A percentile compares a stretch with the other conserved stretches of the same genome.
phyloP scores from a whole-genome alignment of 2,888 invertebrate species.

The Hypolimnas misippus region DNA sequence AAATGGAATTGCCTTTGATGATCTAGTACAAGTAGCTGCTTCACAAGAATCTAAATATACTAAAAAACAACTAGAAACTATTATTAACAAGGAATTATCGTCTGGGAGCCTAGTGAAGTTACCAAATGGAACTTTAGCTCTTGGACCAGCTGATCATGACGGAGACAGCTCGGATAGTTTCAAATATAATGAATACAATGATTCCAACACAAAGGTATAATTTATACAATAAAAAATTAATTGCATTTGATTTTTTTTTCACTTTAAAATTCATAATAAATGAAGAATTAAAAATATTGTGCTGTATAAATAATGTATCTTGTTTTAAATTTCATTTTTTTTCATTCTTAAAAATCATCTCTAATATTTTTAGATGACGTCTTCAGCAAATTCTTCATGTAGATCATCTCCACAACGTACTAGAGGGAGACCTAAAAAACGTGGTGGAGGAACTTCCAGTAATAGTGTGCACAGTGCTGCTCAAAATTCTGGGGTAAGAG shows the following conservation, averaged over 20 bases:
- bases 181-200: slow-evolving; percentile 72
- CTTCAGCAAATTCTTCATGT: slow-evolving; percentile 79
- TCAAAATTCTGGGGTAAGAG: slow-evolving; percentile 75
- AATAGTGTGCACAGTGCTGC: slow-evolving; percentile 57
- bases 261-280: too few species aligned
- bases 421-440: slow-evolving; percentile 75
- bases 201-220: slow-evolving; percentile 73
- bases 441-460: slow-evolving; percentile 58
- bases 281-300: too few species aligned
- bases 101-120: slow-evolving; percentile 87
- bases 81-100: slow-evolving; percentile 88
- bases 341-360: too few species aligned
- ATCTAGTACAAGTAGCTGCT: slow-evolving; percentile 86
- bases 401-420: slow-evolving; percentile 77
- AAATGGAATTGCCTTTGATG: slow-evolving; percentile 88
- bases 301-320: too few species aligned
- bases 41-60: slow-evolving; percentile 86
- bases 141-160: slow-evolving; percentile 86
- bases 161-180: slow-evolving; percentile 81
- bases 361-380: slow-evolving; percentile 72
- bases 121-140: slow-evolving; percentile 87
- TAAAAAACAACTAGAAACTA: slow-evolving; percentile 85
- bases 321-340: too few species aligned
- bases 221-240: not conserved
- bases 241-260: not conserved